These are phyloP conservation scores for Aporophyla nigra DNA, from an alignment of 2,888 invertebrate genomes.

Conservation along the genomic window DNA sequence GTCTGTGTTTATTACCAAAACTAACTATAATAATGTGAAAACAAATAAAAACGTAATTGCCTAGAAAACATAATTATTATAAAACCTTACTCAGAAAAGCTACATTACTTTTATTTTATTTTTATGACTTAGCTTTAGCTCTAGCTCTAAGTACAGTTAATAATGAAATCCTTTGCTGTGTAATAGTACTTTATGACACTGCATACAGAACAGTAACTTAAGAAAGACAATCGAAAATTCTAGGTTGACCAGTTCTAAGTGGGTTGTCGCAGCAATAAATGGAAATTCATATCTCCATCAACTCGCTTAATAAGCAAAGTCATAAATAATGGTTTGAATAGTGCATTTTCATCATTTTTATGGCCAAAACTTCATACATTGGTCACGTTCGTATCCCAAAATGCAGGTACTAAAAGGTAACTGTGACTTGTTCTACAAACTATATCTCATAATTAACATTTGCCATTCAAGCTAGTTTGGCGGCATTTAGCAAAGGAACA, in stretches of 20 bases:
- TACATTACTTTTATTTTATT: conserved; percentile 52
- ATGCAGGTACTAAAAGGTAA: conserved; percentile 60
- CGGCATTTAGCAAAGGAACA: conserved; percentile 1
- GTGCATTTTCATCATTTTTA: conserved; percentile 57
- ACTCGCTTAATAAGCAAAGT: conserved; percentile 51
- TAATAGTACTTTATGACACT: conserved; percentile 42
- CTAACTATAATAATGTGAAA: conserved; percentile 47
- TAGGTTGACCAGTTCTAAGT: conserved; percentile 46
- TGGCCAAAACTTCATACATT: conserved; percentile 61
- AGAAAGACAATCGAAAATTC: conserved; percentile 49
- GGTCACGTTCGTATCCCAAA: conserved; percentile 64
- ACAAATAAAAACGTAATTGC: conserved; percentile 61
- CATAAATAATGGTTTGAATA: conserved; percentile 58
- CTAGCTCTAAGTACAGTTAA: conserved; percentile 45
- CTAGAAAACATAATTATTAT: conserved; percentile 56
- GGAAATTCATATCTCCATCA: conserved; percentile 59
- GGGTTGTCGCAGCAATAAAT: conserved; percentile 60
- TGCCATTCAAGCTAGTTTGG: conserved; percentile 8
- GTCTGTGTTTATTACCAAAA: conserved; percentile 55
- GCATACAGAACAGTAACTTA: conserved; percentile 42
- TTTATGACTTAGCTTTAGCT: conserved; percentile 45
- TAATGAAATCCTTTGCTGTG: conserved; percentile 50
- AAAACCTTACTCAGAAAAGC: conserved; percentile 59
- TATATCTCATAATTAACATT: conserved; percentile 42
- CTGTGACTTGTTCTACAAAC: conserved; percentile 61